phyloP scores from a whole-genome alignment of 2,888 invertebrate species.

The Acleris holmiana region DNA sequence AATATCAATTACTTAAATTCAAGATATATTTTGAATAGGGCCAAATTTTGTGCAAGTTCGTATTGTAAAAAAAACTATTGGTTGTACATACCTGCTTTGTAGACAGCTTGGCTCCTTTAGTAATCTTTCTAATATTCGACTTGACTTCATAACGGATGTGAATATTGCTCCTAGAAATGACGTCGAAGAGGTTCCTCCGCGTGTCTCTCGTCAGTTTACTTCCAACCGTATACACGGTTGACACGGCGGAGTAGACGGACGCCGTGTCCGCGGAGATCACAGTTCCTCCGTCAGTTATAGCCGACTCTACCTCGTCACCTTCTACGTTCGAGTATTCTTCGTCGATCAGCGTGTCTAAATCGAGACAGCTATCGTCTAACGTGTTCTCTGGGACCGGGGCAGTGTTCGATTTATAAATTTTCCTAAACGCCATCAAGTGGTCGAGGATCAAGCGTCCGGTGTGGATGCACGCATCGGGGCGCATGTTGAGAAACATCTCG shows the following conservation, averaged over 20 bases:
- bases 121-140: slow-evolving; percentile 74
- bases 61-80: background rate
- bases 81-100: slow-evolving; percentile 75
- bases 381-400: slow-evolving; percentile 59
- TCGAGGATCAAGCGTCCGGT: slow-evolving; percentile 83
- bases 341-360: slow-evolving; percentile 73
- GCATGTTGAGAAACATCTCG: slow-evolving; percentile 83
- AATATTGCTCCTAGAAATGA: slow-evolving; percentile 69
- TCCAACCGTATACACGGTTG: slow-evolving; percentile 70
- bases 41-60: no score
- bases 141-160: slow-evolving; percentile 72
- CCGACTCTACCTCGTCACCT: slow-evolving; percentile 70
- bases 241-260: slow-evolving; percentile 69
- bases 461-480: slow-evolving; percentile 83
- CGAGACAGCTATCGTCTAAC: slow-evolving; percentile 68
- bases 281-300: slow-evolving; percentile 73
- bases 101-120: slow-evolving; percentile 76
- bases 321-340: slow-evolving; percentile 79
- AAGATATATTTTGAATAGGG: no score
- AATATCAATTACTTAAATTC: no score
- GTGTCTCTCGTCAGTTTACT: slow-evolving; percentile 68
- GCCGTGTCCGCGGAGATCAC: slow-evolving; percentile 71
- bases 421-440: slow-evolving; percentile 81
- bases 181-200: slow-evolving; percentile 75
- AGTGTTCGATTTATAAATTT: slow-evolving; percentile 72